Base-by-base conservation (phyloP, 2,888 invertebrate genomes). In the Drosophila histrio region DNA sequence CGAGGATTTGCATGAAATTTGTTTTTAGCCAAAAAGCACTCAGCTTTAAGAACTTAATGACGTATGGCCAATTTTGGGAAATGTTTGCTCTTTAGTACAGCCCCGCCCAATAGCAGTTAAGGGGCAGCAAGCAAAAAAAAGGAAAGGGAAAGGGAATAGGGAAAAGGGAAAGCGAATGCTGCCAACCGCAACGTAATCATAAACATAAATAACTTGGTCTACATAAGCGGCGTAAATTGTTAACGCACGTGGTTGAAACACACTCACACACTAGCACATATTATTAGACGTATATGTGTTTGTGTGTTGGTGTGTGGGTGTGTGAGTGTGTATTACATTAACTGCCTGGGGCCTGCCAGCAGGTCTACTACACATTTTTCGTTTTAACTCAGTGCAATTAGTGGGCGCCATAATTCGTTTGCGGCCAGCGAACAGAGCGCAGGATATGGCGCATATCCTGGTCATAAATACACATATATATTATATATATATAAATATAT, bases 361-460 rank as follows among this genome's bases (percentile, higher is more conserved):
- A 54, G 69, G 43, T 68, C 69, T 83, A 84, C 69, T 83, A 84
- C 84, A 87, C 69, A 74, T 57, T 80, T 86, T 86, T 86, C 87
- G 87, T 86, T 83, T 86, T 77, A 81, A 65, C 87, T 71, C 62
- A 41, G 71, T 67, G 81, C 87, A 83, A 86, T 83, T 83, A 83
- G 83, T 80, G 71, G 79, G 70, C 68, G 67, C 74, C 87, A 79
- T 84, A 86, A 87, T 81, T 84, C 77, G 77, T 73, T 77, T 73
- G 80, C 50, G 83, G 86, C 69, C 76, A 79, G 79, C 77, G 68
- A 65, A 54, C 60, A 58, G 65, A 58, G 68, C 58, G 60, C 71
- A 69, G 84, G 77, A 83, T 80, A 80, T 68, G 56, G 61, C 59
- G 56, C 77, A 71, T 79, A 86, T 81, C 83, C 82, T 72, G 74